These are phyloP conservation scores for Paracentrotus lividus DNA, from an alignment of 53 echinoderm and acorn worm genomes.

Conservation along the genomic window DNA sequence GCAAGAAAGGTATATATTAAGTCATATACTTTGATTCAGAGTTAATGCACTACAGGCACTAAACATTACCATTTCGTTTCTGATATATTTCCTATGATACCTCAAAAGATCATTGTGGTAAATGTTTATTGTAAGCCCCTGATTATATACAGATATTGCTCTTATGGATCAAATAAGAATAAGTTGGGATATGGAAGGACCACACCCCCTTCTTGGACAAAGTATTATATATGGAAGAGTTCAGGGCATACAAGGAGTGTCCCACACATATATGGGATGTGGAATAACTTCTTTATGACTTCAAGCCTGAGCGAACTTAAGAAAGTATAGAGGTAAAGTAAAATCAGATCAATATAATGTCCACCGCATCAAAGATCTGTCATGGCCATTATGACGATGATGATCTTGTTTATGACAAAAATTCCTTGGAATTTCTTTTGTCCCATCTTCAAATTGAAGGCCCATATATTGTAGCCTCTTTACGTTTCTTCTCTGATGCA, in stretches of 20 bases:
- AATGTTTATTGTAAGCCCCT: too few relatives aligned
- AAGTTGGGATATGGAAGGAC: too few relatives aligned
- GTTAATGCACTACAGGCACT: too few relatives aligned
- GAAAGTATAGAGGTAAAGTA: neutral
- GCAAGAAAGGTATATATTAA: too few relatives aligned
- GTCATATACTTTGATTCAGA: too few relatives aligned
- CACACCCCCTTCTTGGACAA: neutral
- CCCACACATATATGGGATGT: neutral
- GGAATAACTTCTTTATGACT: neutral
- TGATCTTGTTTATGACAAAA: constrained; percentile 64
- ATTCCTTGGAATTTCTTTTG: constrained; percentile 63
- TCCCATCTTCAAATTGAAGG: constrained; percentile 43
- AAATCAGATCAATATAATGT: constrained; percentile 53
- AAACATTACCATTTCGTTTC: neutral
- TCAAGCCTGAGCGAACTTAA: constrained; percentile 28
- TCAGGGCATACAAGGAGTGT: neutral
- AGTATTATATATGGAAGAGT: neutral
- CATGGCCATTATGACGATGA: constrained; percentile 54
- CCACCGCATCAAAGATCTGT: constrained; percentile 30
- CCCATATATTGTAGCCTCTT: constrained; percentile 11
- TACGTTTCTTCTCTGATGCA: neutral
- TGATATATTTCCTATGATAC: neutral
- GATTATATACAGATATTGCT: too few relatives aligned
- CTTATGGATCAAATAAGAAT: too few relatives aligned
- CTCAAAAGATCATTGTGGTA: neutral